phyloP scores from a whole-genome alignment of 2,797 vertebrate species.

The Sebastes nivosus region DNA sequence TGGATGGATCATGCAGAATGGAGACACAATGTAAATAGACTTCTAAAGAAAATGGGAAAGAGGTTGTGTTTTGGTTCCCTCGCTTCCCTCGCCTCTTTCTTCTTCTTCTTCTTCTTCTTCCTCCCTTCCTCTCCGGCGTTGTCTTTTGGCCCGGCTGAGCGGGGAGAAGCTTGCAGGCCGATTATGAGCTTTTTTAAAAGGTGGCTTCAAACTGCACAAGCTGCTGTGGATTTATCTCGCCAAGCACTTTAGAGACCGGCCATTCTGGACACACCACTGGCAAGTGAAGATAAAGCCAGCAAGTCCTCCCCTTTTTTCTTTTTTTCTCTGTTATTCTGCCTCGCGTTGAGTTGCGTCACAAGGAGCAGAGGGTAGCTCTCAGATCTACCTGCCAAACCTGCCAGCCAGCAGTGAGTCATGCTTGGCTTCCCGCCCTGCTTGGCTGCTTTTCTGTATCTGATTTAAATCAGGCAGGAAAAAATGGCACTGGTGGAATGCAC shows the following conservation, averaged over 20 bases:
- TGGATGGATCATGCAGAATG: constrained; percentile 31
- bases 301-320: not conserved
- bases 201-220: constrained; percentile 32
- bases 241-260: constrained; percentile 24
- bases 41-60: not conserved
- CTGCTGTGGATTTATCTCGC: constrained; percentile 41
- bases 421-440: constrained; percentile 25
- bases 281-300: constrained; percentile 31
- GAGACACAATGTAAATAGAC: constrained; percentile 13
- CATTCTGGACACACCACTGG: constrained; percentile 34
- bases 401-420: constrained; percentile 49
- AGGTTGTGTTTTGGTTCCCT: not conserved
- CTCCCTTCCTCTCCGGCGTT: not conserved
- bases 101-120: too few relatives aligned
- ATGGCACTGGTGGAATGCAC: not conserved
- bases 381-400: constrained; percentile 47
- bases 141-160: not conserved
- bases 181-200: constrained; percentile 37
- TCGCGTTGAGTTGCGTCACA: constrained; percentile 42
- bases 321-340: constrained; percentile 9
- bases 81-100: not conserved
- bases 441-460: constrained; percentile 23
- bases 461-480: constrained; percentile 17
- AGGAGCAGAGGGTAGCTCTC: constrained; percentile 45
- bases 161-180: not conserved